phyloP scores from a whole-genome alignment of 2,797 vertebrate genomes.

The Rhabdophis nuchalis region DNA sequence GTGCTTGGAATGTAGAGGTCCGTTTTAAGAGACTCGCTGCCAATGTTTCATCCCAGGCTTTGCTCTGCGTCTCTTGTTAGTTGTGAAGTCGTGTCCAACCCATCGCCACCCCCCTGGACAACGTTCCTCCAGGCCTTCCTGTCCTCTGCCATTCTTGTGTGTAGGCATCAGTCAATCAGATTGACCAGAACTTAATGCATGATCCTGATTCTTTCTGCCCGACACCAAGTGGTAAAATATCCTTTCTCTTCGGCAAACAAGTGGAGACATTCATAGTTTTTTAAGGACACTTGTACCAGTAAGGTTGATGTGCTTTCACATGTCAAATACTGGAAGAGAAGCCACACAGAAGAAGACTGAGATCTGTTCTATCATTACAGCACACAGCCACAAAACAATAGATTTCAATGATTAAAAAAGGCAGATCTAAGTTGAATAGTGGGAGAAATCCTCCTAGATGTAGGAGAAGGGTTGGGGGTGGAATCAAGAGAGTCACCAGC shows the following conservation, averaged over 20 bases:
- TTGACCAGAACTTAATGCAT: too few relatives aligned
- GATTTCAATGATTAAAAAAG: not conserved
- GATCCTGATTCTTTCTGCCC: too few relatives aligned
- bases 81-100: too few relatives aligned
- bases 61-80: too few relatives aligned
- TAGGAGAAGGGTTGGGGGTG: not conserved
- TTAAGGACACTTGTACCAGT: not conserved
- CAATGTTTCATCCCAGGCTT: not conserved
- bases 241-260: constrained; percentile 54
- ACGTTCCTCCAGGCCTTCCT: too few relatives aligned
- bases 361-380: not conserved
- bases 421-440: not conserved
- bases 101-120: too few relatives aligned
- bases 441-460: not conserved
- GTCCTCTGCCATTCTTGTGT: too few relatives aligned
- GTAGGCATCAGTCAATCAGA: too few relatives aligned
- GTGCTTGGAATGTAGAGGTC: not conserved
- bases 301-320: not conserved
- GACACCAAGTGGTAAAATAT: too few relatives aligned
- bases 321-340: not conserved
- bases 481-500: not conserved
- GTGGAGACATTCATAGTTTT: constrained; percentile 42
- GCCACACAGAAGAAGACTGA: not conserved
- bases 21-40: not conserved
- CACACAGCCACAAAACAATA: not conserved